phyloP scores from a whole-genome alignment of 2,797 vertebrate genomes.

The Tauraco hartlaubi region DNA sequence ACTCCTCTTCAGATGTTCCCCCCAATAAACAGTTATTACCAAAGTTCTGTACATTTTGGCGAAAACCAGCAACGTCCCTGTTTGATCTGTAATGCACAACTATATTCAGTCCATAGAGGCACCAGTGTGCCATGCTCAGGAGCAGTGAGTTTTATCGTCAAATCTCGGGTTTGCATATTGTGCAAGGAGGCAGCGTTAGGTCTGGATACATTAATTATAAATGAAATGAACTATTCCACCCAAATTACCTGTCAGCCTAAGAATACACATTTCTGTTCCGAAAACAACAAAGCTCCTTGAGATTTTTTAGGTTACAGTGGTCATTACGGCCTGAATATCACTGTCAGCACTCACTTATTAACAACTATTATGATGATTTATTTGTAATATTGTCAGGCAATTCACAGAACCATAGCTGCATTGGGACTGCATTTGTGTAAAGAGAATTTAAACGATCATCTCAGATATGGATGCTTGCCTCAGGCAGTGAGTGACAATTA shows the following conservation, averaged over 20 bases:
- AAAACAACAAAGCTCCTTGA: neutral
- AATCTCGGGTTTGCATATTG: neutral
- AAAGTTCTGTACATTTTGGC: neutral
- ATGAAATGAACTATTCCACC: neutral
- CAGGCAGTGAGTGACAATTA: neutral
- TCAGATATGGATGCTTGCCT: neutral
- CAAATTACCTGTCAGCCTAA: neutral
- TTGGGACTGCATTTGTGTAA: neutral
- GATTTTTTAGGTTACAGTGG: neutral
- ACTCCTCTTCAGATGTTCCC: neutral
- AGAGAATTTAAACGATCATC: neutral
- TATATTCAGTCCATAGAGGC: neutral
- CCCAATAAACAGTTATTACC: neutral
- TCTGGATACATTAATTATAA: neutral
- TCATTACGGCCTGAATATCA: neutral
- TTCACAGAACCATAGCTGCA: neutral
- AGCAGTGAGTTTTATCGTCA: neutral
- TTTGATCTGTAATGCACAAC: neutral
- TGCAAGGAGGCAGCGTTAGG: neutral
- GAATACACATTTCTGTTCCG: neutral
- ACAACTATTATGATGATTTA: neutral
- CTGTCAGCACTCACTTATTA: neutral
- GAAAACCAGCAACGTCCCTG: neutral
- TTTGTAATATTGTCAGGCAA: neutral
- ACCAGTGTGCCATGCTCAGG: neutral